A percentile compares a stretch with the other conserved stretches of the same genome.
phyloP scores from a whole-genome alignment of 2,797 vertebrate genomes.

The Odontamblyopus lacepedii region DNA sequence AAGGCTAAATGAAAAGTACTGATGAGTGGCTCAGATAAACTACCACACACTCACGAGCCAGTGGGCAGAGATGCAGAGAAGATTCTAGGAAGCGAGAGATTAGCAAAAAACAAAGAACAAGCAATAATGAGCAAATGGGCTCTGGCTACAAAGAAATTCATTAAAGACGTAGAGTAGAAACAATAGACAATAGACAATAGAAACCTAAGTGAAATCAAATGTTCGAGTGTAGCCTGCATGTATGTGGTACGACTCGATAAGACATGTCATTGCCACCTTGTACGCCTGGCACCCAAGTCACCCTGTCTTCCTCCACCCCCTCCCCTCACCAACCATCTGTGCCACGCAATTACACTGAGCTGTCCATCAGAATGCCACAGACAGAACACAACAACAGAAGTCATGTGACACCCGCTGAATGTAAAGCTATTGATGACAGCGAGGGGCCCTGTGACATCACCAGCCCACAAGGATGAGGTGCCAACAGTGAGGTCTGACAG shows the following conservation, averaged over 20 bases:
- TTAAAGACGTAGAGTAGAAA: constrained; percentile 55
- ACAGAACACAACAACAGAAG: constrained; percentile 26
- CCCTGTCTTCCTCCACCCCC: constrained; percentile 15
- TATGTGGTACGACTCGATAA: constrained; percentile 67
- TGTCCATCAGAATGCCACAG: constrained; percentile 53
- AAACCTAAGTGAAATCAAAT: constrained; percentile 24
- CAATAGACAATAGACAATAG: constrained; percentile 60
- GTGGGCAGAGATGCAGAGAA: constrained; percentile 48
- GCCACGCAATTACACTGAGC: constrained; percentile 69
- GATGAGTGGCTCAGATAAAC: constrained; percentile 56
- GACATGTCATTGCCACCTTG: constrained; percentile 62
- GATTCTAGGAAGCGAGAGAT: constrained; percentile 46
- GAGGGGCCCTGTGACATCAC: constrained; percentile 56
- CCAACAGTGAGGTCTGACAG: constrained; percentile 50
- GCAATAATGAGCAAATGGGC: constrained; percentile 37
- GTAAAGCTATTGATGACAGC: constrained; percentile 35
- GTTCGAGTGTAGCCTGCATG: constrained; percentile 34
- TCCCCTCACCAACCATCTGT: constrained; percentile 64
- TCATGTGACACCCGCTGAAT: constrained; percentile 58
- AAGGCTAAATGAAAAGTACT: constrained; percentile 32
- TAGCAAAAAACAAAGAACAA: constrained; percentile 49
- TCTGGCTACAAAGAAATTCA: constrained; percentile 56
- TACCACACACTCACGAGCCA: constrained; percentile 35
- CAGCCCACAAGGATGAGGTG: constrained; percentile 41
- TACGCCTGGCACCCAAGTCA: constrained; percentile 51